Base-by-base conservation (phyloP, 2,888 invertebrate genomes). In the Panzeria rudis region DNA sequence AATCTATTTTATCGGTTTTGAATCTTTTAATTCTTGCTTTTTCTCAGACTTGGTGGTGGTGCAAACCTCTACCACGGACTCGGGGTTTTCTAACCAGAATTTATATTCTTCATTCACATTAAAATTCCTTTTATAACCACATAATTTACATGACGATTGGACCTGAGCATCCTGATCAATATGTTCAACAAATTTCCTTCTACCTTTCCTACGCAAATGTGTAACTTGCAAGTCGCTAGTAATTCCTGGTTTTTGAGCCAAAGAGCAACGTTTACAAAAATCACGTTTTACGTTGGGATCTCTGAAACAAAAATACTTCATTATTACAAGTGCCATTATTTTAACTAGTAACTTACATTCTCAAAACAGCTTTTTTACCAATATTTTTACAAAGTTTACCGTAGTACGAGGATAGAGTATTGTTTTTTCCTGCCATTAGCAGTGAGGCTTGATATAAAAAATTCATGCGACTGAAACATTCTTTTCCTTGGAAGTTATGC, bases 401-500 rank as follows among this genome's bases (percentile, higher is more conserved):
- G 73, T 93, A 93, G 75, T 91, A 91, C 0, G 91, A 88, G 0
- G 92, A 91, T 3, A 93, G 86, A 0, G 87, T 88, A 54, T 89
- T 89, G 82, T 90, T 90, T 50, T 83, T 88, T 0, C 89, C 89
- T 3, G 91, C 91, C 91, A 93, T 92, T 4, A 92, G 62, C 69
- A 89, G 87, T 0, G 92, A 90, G 0, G 93, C 92, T 86, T 93
- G 93, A 81, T 91, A 92, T 0, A 93, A 86, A 44, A 91, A 93
- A 72, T 93, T 93, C 90, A 93, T 92, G 1, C 91, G 89, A 68
- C 89, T 88, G n/a, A 90, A 89, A 0, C 88, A 88, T 69, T 91
- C 91, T 25, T 89, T 90, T 3, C 88, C 88, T 79, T 88, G 89
- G 38, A 87, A 87, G 29, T 80, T 77, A 9, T 71, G 66, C 61